A percentile compares a stretch with the other conserved stretches of the same genome.
Evolutionary conservation across 30 jellyfish, hydroid and myxozoan species (phyloP).

Genomic region (Pseudorhiza aurosa): DNA sequence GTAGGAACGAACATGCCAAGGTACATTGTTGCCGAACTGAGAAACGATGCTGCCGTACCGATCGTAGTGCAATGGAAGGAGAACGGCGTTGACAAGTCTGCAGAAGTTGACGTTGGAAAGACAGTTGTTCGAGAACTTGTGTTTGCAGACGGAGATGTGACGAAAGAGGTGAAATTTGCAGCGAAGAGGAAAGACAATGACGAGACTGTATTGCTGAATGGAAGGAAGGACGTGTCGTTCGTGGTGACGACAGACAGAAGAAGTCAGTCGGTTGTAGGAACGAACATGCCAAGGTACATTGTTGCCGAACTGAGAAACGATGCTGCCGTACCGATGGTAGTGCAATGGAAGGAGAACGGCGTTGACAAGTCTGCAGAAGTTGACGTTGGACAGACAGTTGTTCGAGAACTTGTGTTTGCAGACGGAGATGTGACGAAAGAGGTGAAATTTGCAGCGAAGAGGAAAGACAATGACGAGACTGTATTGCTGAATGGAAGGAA

Average conservation of each 20-base stretch:
- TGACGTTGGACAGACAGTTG: constrained; percentile 1
- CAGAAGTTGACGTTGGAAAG: background rate
- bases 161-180: constrained; percentile 2
- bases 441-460: constrained; percentile 24
- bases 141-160: background rate
- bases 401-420: background rate
- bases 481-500: constrained; percentile 1
- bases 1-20: constrained; percentile 7
- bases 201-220: background rate
- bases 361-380: background rate
- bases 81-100: constrained; percentile 5
- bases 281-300: constrained; percentile 4
- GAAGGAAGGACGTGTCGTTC: background rate
- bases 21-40: constrained; percentile 1
- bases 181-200: constrained; percentile 14
- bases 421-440: background rate
- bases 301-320: constrained; percentile 15
- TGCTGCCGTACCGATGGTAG: constrained; percentile 21
- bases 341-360: constrained; percentile 11
- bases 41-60: constrained; percentile 4
- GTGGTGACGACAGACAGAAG: background rate
- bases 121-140: background rate
- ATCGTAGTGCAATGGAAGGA: background rate
- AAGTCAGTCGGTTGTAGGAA: background rate
- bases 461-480: background rate